Evolutionary conservation across 1,140 invertebrate genomes (phyloP).

Genomic region (Hypsibius dujardini): DNA sequence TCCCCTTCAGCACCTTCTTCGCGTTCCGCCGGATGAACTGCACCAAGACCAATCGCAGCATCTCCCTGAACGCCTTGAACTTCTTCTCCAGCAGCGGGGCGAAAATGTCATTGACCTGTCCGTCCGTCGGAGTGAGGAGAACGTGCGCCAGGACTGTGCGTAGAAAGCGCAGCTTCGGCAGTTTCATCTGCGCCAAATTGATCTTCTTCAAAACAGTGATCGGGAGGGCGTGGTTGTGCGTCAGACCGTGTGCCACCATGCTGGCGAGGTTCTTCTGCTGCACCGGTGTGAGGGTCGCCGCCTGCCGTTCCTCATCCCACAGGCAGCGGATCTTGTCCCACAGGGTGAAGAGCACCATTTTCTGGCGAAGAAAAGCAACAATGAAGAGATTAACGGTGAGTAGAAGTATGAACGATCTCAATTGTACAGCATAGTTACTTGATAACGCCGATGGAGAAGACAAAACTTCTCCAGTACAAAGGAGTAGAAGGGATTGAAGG

Average conservation of each 20-base stretch:
- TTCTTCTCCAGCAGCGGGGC: slow-evolving; percentile 42
- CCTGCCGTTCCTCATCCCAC: slow-evolving; percentile 78
- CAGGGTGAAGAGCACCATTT: slow-evolving; percentile 39
- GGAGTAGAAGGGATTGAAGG: slow-evolving; percentile 73
- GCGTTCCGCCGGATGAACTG: slow-evolving; percentile 53
- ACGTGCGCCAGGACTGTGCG: slow-evolving; percentile 50
- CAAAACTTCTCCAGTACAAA: slow-evolving; percentile 64
- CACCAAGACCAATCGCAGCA: slow-evolving; percentile 54
- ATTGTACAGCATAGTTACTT: slow-evolving; percentile 18
- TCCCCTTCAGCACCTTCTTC: slow-evolving; percentile 21
- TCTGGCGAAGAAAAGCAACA: slow-evolving; percentile 38
- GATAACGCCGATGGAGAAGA: slow-evolving; percentile 25
- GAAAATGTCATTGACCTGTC: slow-evolving; percentile 46
- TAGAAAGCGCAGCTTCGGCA: slow-evolving; percentile 47
- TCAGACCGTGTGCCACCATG: slow-evolving; percentile 53
- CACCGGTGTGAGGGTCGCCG: slow-evolving; percentile 43
- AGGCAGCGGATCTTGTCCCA: slow-evolving; percentile 67
- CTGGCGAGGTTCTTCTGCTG: slow-evolving; percentile 57
- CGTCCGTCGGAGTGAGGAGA: slow-evolving; percentile 42
- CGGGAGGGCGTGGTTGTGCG: slow-evolving; percentile 54
- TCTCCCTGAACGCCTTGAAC: slow-evolving; percentile 52
- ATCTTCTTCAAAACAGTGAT: slow-evolving; percentile 68
- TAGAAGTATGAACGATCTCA: slow-evolving; percentile 21
- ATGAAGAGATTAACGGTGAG: slow-evolving; percentile 21
- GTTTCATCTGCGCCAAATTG: slow-evolving; percentile 58